These are phyloP conservation scores for Horisme vitalbata DNA, from an alignment of 2,888 invertebrate species.

Conservation along the genomic window DNA sequence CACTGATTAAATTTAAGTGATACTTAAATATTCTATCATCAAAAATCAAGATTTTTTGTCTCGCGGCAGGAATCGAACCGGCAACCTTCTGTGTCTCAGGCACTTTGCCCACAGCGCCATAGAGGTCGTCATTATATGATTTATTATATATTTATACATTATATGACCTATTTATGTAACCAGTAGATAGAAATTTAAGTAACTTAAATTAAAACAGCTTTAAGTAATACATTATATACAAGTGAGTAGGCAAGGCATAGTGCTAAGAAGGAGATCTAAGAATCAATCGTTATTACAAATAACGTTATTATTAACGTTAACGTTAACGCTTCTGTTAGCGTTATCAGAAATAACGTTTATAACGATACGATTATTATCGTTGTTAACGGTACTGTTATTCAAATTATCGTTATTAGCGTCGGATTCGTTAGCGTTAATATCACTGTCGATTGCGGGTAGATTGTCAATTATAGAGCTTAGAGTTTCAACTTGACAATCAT, in stretches of 20 bases:
- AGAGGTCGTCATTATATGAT: too few species aligned
- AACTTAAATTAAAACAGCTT: too few species aligned
- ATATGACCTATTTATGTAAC: too few species aligned
- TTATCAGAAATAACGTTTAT: constrained; percentile 1
- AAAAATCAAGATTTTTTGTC: too few species aligned
- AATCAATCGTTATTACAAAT: constrained; percentile 21
- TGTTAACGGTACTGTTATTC: constrained; percentile 7
- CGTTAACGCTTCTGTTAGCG: not conserved
- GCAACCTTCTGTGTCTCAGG: too few species aligned
- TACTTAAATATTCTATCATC: too few species aligned
- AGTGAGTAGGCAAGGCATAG: constrained; percentile 31
- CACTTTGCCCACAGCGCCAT: too few species aligned
- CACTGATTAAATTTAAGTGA: too few species aligned
- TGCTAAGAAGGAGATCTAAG: constrained; percentile 27
- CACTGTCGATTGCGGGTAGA: constrained; percentile 70
- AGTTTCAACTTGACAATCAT: constrained; percentile 37
- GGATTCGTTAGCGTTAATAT: constrained; percentile 65
- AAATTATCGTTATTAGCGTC: constrained; percentile 10
- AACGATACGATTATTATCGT: not conserved
- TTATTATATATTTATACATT: too few species aligned
- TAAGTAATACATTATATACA: constrained; percentile 11
- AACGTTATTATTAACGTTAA: constrained; percentile 14
- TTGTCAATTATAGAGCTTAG: constrained; percentile 65
- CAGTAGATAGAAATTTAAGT: too few species aligned
- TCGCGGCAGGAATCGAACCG: too few species aligned